A percentile compares a stretch with the other conserved stretches of the same genome.
Evolutionary conservation across 37 sponge, comb jelly and placozoan species (phyloP).

Genomic region (Ianthella basta): DNA sequence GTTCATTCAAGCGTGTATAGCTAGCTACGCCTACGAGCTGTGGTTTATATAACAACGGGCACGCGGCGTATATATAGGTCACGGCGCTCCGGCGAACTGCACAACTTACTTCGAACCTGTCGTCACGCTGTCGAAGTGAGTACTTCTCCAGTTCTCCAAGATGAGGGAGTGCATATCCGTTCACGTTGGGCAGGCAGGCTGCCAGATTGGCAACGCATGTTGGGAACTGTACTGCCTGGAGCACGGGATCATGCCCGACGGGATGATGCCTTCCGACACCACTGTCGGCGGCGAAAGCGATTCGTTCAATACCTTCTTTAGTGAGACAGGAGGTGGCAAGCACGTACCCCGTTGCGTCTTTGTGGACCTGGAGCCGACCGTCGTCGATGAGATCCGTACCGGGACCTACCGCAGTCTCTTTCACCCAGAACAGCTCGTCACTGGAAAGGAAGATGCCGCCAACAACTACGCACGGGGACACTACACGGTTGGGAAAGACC

Average conservation of each 20-base stretch:
- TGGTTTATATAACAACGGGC: too few relatives aligned
- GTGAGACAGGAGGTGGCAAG: conserved; percentile 90
- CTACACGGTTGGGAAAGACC: conserved; percentile 95
- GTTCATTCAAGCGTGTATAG: too few relatives aligned
- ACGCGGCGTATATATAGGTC: too few relatives aligned
- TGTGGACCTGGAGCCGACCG: conserved; percentile 91
- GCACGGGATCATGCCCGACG: conserved; percentile 91
- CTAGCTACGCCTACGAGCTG: too few relatives aligned
- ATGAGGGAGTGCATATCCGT: conserved; percentile 82
- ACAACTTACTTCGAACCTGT: too few relatives aligned
- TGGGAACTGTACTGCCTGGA: conserved; percentile 94
- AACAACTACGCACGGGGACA: conserved; percentile 99
- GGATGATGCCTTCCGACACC: conserved; percentile 77
- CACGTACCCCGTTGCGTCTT: conserved; percentile 92
- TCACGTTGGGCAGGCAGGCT: conserved; percentile 87
- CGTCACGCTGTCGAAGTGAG: too few relatives aligned
- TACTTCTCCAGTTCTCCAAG: conserved; percentile 22
- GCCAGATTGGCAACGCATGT: conserved; percentile 94
- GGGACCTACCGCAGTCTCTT: conserved; percentile 93
- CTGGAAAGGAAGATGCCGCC: conserved; percentile 98
- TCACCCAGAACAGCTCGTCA: conserved; percentile 97
- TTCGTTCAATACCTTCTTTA: conserved; percentile 95
- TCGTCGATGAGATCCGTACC: conserved; percentile 89
- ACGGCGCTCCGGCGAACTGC: too few relatives aligned
- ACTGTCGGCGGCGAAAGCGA: conserved; percentile 86